Evolutionary conservation across 2,888 invertebrate genomes (phyloP), one percentile per base, ranked within the genome.

Genomic region (Spisula subtruncata): DNA sequence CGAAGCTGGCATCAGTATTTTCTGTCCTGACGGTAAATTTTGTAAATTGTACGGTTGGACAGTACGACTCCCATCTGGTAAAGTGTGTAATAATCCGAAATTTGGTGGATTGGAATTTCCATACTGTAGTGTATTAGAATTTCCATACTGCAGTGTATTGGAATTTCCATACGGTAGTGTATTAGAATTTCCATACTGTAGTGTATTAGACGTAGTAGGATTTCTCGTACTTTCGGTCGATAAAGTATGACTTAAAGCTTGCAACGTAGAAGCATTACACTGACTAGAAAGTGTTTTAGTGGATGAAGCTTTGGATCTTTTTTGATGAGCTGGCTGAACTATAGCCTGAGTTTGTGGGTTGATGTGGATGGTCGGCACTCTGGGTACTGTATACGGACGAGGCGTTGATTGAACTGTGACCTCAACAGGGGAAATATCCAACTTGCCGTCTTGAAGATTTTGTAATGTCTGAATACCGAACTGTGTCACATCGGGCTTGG

Each of bases 391-490:
- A 60, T 60, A n/a, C n/a, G 66, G 14, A 20, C 16, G 48, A 41
- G 86, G 81, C 25, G 60, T 48, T 0, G 86, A 56, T 46, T 66
- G 48, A 0, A 71, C 82, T 29, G 87, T 83, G 5, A 81, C 54
- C 80, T 80, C 84, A 20, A 88, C 66, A 14, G 88, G 88, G 1
- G 81, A 81, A 1, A 88, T 79, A 41, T 88, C 88, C 8, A 84
- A n/a, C 32, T 84, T 88, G 20, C 84, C 88, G 48, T 25, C 60
- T 32, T 80, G 84, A 8, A 88, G 51, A 66, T 84, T 66, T 51
- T 84, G 60, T 25, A 88, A n/a, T 32, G 88, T 88, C 48, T 84
- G 81, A 51, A 56, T 66, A n/a, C 88, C 88, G 81, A 88, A 88
- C n/a, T 32, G 71, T n/a, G 32, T 71, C 0, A 32, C 8, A 48